Conservation (phyloP, 2,888 invertebrate species). For the Zonitis immaculata region DNA sequence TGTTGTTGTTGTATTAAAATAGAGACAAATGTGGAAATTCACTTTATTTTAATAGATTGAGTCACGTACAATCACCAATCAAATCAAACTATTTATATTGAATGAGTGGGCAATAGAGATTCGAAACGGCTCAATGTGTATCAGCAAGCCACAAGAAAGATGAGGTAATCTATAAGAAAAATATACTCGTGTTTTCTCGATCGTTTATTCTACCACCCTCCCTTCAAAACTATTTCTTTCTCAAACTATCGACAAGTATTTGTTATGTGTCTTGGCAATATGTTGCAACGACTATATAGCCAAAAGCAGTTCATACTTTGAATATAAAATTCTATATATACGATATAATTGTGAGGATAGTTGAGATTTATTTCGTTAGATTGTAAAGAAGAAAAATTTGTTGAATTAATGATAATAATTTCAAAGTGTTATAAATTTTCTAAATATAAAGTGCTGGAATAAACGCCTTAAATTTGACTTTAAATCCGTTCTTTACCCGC, state of each 20-base stretch:
- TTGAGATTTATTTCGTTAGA: neutral
- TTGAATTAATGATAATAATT: neutral
- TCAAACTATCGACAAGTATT: conserved; percentile 7
- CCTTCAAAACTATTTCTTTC: conserved; percentile 22
- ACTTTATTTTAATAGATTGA: conserved; percentile 17
- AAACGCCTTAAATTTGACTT: neutral
- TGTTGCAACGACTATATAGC: conserved; percentile 6
- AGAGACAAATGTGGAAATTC: conserved; percentile 7
- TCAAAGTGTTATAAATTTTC: neutral
- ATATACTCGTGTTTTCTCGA: conserved; percentile 39
- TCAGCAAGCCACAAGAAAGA: conserved; percentile 41
- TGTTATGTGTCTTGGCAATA: conserved; percentile 15
- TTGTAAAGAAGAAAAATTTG: no score
- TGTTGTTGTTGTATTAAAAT: no score
- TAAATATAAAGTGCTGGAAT: neutral
- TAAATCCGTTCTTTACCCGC: neutral
- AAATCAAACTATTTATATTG: conserved; percentile 44
- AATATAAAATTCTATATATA: no score
- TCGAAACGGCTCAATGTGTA: conserved; percentile 36
- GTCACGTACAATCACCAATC: conserved; percentile 34
- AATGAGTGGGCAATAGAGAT: conserved; percentile 44
- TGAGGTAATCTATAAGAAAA: conserved; percentile 44
- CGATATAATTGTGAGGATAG: no score
- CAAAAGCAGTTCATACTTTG: no score
- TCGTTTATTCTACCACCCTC: conserved; percentile 32